These are phyloP conservation scores for Philonicus albiceps DNA, from an alignment of 2,888 invertebrate genomes.

Conservation along the genomic window DNA sequence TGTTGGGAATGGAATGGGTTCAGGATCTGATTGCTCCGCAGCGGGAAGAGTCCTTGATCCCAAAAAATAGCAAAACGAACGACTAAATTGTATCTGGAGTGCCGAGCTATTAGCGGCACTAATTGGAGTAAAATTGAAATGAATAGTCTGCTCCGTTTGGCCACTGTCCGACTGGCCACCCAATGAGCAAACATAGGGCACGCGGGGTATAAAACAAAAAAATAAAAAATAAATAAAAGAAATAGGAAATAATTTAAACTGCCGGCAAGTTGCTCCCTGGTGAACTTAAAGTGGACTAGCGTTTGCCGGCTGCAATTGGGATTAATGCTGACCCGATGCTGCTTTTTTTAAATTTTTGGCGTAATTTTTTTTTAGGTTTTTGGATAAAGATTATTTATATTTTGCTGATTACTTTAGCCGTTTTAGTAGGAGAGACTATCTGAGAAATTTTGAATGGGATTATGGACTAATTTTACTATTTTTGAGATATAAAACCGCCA, in stretches of 20 bases:
- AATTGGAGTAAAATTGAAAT: conserved; percentile 43
- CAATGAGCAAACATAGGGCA: neutral
- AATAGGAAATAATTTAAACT: neutral
- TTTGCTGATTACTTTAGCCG: neutral
- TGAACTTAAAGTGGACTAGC: neutral
- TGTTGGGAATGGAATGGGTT: neutral
- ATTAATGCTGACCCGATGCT: neutral
- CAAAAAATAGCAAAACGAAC: conserved; percentile 33
- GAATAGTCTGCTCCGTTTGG: conserved; percentile 14
- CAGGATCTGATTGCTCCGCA: conserved; percentile 15
- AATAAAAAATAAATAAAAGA: neutral
- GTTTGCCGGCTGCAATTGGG: neutral
- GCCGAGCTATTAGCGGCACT: conserved; percentile 38
- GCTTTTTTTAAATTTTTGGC: neutral
- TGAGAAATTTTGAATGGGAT: neutral
- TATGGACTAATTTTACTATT: neutral
- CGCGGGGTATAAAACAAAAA: neutral
- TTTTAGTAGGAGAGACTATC: neutral
- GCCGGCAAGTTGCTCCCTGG: neutral
- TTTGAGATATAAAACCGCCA: neutral
- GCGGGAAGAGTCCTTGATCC: conserved; percentile 29
- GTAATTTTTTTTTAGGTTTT: neutral
- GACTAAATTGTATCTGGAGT: conserved; percentile 36
- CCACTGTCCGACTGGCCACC: neutral
- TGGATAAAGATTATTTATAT: neutral